These are phyloP conservation scores for Dione vanillae DNA, from an alignment of 2,888 invertebrate genomes.

Conservation along the genomic window DNA sequence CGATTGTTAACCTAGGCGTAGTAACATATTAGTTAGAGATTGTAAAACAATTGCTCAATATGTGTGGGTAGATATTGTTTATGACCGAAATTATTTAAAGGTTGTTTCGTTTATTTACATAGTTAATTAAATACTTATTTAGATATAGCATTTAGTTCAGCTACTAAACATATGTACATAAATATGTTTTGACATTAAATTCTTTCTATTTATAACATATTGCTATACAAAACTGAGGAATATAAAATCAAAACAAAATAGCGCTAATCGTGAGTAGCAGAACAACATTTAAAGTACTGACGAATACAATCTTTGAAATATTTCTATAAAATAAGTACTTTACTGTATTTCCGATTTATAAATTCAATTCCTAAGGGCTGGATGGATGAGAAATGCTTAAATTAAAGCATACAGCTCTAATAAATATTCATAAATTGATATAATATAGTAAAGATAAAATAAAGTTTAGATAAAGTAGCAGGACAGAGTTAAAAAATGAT, in stretches of 20 bases:
- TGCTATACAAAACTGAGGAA: too few species aligned
- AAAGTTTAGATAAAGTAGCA: neutral
- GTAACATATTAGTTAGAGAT: constrained; percentile 21
- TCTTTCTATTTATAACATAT: too few species aligned
- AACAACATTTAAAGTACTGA: neutral
- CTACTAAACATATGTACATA: too few species aligned
- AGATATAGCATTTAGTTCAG: too few species aligned
- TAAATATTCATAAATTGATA: constrained; percentile 20
- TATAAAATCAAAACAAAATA: too few species aligned
- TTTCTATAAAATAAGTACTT: neutral
- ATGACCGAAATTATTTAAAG: too few species aligned
- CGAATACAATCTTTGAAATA: neutral
- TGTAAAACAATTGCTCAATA: constrained; percentile 1
- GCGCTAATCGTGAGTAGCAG: neutral
- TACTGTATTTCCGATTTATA: neutral
- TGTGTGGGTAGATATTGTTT: constrained; percentile 8
- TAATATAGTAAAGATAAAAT: constrained; percentile 12
- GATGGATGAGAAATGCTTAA: constrained; percentile 12
- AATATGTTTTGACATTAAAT: too few species aligned
- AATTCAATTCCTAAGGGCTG: constrained; percentile 9
- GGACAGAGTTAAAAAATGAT: neutral
- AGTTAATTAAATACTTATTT: too few species aligned
- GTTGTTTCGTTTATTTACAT: neutral
- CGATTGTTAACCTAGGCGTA: constrained; percentile 38
- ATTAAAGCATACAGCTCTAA: constrained; percentile 1